Evolutionary conservation across 2,113 vertebrate genomes (phyloP), one percentile per base, ranked within the genome.

Genomic region (Bujurquina vittata): DNA sequence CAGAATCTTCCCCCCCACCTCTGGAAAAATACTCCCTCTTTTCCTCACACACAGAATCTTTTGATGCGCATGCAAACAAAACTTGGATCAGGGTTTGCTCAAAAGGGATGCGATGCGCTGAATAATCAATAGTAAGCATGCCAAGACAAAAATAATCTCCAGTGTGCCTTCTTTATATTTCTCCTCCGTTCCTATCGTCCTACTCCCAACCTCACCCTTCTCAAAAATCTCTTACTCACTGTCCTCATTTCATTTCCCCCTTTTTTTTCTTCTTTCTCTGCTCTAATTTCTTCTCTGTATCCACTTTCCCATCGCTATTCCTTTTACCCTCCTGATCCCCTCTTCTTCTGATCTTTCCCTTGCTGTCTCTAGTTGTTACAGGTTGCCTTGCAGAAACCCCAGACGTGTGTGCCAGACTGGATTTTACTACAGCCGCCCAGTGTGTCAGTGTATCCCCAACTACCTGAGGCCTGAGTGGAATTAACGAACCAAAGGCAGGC

Each of bases 371-470:
- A 95, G 95, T 54, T 95, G 95, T 75, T 95, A 94, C 91, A 92
- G 93, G 87, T 77, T 93, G 72, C 92, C 94, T 1, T 95, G 95
- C 93, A 92, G 94, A 73, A 93, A 89, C 17, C 91, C 93, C 40
- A 84, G 83, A 59, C 87, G 59, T 1, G 76, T 61, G 15, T 95
- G 94, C 76, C 75, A 65, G 33, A 4, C 29, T 1, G 91, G 82
- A 10, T 93, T 90, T 76, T 94, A 94, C 90, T 95, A 95, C 92
- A 95, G 91, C 82, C 88, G 79, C 60, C 86, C 88, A 2, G 94
- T 95, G 31, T 95, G 95, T 79, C 93, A 94, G 86, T 95, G 95
- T 87, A 92, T 95, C 79, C 94, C 95, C 58, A 89, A 92, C 77
- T 86, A 87, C 90, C 92, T 95, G 94, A 95, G 88, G 87, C 91